phyloP scores from a whole-genome alignment of 1,140 invertebrate genomes.

The Achatina immaculata region DNA sequence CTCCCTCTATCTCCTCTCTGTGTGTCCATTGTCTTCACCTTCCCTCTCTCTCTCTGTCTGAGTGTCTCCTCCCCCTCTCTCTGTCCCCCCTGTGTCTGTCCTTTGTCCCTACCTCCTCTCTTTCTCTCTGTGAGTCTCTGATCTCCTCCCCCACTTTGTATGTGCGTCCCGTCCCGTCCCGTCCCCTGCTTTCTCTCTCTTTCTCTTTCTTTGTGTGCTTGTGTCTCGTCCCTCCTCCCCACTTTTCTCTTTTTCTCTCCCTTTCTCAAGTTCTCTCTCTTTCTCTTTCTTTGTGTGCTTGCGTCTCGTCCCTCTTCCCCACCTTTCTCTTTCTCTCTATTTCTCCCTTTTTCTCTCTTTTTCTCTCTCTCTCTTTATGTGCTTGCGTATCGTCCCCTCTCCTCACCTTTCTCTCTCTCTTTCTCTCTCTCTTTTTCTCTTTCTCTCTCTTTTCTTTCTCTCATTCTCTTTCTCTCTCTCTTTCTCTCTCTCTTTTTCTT shows the following conservation, averaged over 20 bases:
- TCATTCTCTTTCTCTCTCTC: not conserved
- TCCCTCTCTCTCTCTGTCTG: too few relatives aligned
- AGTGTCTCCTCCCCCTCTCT: too few relatives aligned
- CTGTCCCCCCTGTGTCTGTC: not conserved
- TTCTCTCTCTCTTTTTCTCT: slow-evolving; percentile 6
- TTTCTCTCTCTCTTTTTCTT: not conserved
- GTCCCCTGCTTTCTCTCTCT: not conserved
- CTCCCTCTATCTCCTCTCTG: too few relatives aligned
- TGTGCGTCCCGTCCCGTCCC: too few relatives aligned
- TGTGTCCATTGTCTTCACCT: too few relatives aligned
- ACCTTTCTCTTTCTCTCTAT: not conserved
- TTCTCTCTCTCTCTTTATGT: not conserved
- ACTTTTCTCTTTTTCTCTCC: too few relatives aligned
- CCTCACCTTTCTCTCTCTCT: slow-evolving; percentile 31
- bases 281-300: not conserved
- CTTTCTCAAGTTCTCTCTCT: not conserved
- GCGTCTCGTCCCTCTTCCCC: not conserved
- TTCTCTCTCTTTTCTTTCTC: slow-evolving; percentile 4
- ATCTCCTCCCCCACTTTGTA: slow-evolving; percentile 1
- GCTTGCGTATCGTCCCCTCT: slow-evolving; percentile 20
- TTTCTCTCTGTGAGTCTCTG: not conserved
- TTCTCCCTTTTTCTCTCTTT: too few relatives aligned
- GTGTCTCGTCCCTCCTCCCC: not conserved
- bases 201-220: not conserved
- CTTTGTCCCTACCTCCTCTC: not conserved